Base-by-base conservation (phyloP, 1,140 invertebrate genomes). In the Pseudomyrmex concolor region DNA sequence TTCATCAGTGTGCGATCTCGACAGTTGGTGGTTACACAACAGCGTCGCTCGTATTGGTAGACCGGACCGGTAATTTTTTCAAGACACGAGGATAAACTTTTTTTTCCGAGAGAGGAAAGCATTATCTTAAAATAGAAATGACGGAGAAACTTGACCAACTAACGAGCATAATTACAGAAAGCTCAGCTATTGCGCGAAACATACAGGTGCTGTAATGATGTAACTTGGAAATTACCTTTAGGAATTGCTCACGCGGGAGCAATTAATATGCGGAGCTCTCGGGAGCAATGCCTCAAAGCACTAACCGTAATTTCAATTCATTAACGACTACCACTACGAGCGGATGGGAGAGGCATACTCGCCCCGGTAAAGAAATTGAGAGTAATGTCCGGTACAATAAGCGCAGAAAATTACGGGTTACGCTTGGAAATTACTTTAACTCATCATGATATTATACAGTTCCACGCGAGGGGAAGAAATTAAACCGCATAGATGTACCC, bases 231-330 rank as follows among this genome's bases (percentile, higher is more conserved):
- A 85, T 87, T 89, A 80, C 73, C 82, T 80, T 84, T 67, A 82
- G 74, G 82, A 90, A 89, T 89, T 91, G 88, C 84, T 86, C 85
- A 68, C 85, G 64, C 60, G 83, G 77, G 89, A 86, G 83, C 86
- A 81, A 81, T 77, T 87, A 89, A 90, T 87, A 84, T 57, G 82
- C 51, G 85, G 84, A 68, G 73, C 86, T 86, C 85, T 80, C 64
- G 86, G 84, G 84, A 59, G 74, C 48, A 50, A 81, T 86, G 80
- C 82, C 86, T 90, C 83, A 63, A 84, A 89, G 83, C 84, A 74
- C 22, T 80, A 80, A 80, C 76, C 43, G 43, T 80, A 80, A 80
- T 80, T 80, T 80, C 76, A 80, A 80, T 80, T 80, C 54, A 80
- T 80, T 80, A 80, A 80, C 76, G 43, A 70, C 64, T 78, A 67